Conservation (phyloP, 2,888 invertebrate species). For the Drosophila stalkeri region DNA sequence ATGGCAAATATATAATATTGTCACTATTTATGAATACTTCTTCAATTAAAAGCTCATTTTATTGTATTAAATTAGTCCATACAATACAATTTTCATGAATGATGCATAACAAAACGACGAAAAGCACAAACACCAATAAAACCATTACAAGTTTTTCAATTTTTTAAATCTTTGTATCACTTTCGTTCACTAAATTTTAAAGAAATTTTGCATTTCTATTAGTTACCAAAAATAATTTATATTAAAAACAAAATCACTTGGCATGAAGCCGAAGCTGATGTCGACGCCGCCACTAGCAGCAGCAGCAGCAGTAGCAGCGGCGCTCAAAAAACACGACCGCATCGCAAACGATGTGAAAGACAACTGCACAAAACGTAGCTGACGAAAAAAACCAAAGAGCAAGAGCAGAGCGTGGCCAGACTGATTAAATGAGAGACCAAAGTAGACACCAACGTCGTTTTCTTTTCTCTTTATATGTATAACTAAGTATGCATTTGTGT, state of each 20-base stretch:
- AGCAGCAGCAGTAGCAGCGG: background rate
- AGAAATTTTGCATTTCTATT: conserved; percentile 23
- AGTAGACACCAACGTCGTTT: conserved; percentile 48
- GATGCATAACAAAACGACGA: conserved; percentile 13
- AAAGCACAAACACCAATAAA: conserved; percentile 6
- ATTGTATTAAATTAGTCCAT: conserved; percentile 8
- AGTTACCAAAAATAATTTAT: conserved; percentile 42
- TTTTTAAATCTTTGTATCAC: conserved; percentile 1
- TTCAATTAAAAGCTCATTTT: conserved; percentile 6
- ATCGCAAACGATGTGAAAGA: conserved; percentile 63
- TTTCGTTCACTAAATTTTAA: conserved; percentile 19
- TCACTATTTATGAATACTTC: conserved; percentile 24
- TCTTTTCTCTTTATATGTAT: conserved; percentile 28
- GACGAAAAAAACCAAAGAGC: conserved; percentile 57
- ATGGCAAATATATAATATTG: conserved; percentile 36
- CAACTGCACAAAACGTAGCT: conserved; percentile 61
- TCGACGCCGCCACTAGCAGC: conserved; percentile 27
- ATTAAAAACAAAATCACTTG: conserved; percentile 55
- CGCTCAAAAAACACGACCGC: conserved; percentile 67
- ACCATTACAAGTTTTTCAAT: conserved; percentile 9
- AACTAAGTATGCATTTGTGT: conserved; percentile 10
- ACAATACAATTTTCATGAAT: conserved; percentile 25
- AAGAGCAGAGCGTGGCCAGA: conserved; percentile 60
- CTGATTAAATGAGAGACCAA: conserved; percentile 53
- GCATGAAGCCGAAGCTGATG: conserved; percentile 65